phyloP scores from a whole-genome alignment of 1,140 invertebrate genomes.

The Drosophila albomicans region DNA sequence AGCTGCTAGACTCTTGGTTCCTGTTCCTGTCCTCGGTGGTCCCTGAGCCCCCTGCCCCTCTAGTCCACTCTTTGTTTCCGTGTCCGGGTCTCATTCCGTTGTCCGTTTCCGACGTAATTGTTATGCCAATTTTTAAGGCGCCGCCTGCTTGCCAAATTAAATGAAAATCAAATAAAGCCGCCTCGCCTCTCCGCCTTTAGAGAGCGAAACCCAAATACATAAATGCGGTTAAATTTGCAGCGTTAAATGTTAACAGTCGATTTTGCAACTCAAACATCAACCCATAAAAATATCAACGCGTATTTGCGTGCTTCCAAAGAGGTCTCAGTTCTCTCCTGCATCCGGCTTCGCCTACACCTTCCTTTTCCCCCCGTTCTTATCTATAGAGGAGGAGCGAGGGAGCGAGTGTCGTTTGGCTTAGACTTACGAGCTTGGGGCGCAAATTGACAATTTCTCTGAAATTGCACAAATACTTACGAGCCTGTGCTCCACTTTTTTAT shows the following conservation, averaged over 20 bases:
- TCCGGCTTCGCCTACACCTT: slow-evolving; percentile 2
- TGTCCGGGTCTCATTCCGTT: slow-evolving; percentile 34
- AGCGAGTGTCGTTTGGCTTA: slow-evolving; percentile 58
- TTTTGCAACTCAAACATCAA: slow-evolving; percentile 55
- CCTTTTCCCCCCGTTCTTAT: slow-evolving; percentile 35
- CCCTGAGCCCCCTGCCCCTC: not conserved
- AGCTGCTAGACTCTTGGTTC: slow-evolving; percentile 39
- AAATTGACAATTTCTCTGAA: slow-evolving; percentile 83
- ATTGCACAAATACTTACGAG: slow-evolving; percentile 80
- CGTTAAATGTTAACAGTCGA: slow-evolving; percentile 82
- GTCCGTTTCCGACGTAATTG: slow-evolving; percentile 73
- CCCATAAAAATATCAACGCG: slow-evolving; percentile 78
- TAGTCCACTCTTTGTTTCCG: not conserved
- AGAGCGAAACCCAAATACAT: slow-evolving; percentile 51
- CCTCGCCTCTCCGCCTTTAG: not conserved
- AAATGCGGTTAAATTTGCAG: slow-evolving; percentile 76
- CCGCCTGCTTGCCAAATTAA: slow-evolving; percentile 67
- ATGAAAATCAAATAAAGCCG: slow-evolving; percentile 75
- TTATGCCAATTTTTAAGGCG: slow-evolving; percentile 74
- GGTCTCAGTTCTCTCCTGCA: slow-evolving; percentile 11
- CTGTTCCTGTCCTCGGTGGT: not conserved
- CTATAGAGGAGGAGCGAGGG: not conserved
- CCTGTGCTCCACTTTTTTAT: slow-evolving; percentile 77
- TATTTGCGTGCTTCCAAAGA: slow-evolving; percentile 65
- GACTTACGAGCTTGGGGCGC: slow-evolving; percentile 74